A percentile compares a stretch with the other conserved stretches of the same genome.
Evolutionary conservation across 2,797 vertebrate genomes (phyloP).

Genomic region (Anniella stebbinsi): DNA sequence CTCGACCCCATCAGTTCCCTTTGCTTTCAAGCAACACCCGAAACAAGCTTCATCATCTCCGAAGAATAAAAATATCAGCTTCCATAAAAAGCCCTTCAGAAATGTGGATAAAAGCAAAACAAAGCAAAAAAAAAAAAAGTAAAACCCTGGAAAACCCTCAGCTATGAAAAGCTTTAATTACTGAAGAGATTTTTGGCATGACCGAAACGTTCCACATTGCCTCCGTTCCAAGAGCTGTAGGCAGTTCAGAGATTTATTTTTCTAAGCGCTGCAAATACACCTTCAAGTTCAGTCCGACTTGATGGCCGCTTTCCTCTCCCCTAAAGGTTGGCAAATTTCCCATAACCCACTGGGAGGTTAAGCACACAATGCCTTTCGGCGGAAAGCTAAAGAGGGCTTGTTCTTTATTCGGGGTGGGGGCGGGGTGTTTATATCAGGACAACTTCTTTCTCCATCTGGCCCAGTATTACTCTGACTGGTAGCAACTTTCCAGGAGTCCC

Average conservation of each 20-base stretch:
- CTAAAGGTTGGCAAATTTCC: slow-evolving; percentile 47
- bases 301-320: slow-evolving; percentile 22
- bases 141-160: slow-evolving; percentile 26
- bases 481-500: background rate
- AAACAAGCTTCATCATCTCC: background rate
- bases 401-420: background rate
- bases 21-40: background rate
- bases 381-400: background rate
- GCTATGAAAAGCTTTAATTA: slow-evolving; percentile 10
- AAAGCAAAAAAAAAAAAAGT: background rate
- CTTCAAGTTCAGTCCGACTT: slow-evolving; percentile 43
- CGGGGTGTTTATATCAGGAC: background rate
- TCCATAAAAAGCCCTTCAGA: background rate
- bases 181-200: background rate
- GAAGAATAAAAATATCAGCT: background rate
- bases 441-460: too few species aligned
- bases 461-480: background rate
- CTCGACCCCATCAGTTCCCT: background rate
- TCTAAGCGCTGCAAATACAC: slow-evolving; percentile 41
- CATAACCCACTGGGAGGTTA: background rate
- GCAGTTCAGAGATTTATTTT: slow-evolving; percentile 45
- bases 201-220: slow-evolving; percentile 14
- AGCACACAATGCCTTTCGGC: background rate
- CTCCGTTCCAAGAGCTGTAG: slow-evolving; percentile 23
- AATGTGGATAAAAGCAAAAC: background rate